These are phyloP conservation scores for Marcusenius ussheri DNA, from an alignment of 2,113 vertebrate species.

Conservation along the genomic window DNA sequence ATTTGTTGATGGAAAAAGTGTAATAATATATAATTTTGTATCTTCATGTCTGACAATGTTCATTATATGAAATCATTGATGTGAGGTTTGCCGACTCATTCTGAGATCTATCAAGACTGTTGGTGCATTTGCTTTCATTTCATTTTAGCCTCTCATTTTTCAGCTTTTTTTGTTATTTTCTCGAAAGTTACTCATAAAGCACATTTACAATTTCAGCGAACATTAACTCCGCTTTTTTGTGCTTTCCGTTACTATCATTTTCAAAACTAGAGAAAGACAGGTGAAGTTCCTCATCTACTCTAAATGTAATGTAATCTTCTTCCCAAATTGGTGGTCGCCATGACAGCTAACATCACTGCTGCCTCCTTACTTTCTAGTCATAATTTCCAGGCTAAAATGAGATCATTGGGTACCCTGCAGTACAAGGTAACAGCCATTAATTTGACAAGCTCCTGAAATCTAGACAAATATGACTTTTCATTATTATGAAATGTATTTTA, in stretches of 20 bases:
- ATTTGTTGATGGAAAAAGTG: constrained; percentile 10
- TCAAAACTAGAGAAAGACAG: neutral
- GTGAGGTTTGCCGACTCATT: constrained; percentile 9
- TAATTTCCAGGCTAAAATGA: neutral
- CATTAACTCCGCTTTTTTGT: constrained; percentile 2
- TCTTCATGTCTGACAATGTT: constrained; percentile 16
- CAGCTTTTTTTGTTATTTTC: neutral
- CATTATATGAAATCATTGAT: constrained; percentile 14
- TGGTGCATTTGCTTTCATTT: constrained; percentile 5
- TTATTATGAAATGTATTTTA: neutral
- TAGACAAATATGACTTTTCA: neutral
- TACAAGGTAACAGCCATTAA: neutral
- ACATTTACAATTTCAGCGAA: constrained; percentile 10
- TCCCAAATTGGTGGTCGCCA: neutral
- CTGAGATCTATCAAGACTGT: constrained; percentile 14
- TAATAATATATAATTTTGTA: constrained; percentile 5
- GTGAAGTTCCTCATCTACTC: neutral
- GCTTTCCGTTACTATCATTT: neutral
- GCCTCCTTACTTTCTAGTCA: neutral
- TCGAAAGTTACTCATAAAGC: neutral
- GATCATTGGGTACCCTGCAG: neutral
- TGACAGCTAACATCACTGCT: neutral
- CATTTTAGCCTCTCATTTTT: neutral
- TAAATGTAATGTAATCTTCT: neutral
- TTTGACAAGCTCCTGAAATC: neutral